Conservation (phyloP, 2,888 invertebrate genomes). For the Crepidodera aurea region DNA sequence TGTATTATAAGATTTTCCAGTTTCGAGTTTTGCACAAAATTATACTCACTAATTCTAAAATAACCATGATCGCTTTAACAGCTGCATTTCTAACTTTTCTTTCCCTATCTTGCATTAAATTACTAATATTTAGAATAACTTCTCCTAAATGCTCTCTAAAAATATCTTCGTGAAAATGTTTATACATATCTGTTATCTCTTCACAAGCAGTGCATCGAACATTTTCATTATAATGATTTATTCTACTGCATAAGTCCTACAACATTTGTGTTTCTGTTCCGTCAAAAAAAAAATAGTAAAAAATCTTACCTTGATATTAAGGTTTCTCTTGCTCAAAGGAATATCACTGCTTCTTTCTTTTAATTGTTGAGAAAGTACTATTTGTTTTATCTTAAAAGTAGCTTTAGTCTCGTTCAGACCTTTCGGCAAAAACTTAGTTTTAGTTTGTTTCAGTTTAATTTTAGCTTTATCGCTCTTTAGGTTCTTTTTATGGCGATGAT, state of each 20-base stretch:
- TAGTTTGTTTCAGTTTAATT: constrained; percentile 77
- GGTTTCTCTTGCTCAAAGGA: constrained; percentile 72
- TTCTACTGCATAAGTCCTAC: constrained; percentile 72
- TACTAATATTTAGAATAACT: constrained; percentile 73
- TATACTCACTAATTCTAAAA: constrained; percentile 56
- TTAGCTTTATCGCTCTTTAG: constrained; percentile 86
- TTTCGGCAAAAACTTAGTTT: constrained; percentile 80
- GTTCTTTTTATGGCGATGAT: constrained; percentile 74
- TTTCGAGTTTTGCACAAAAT: too few relatives aligned
- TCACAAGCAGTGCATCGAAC: constrained; percentile 72
- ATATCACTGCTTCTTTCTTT: constrained; percentile 63
- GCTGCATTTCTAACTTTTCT: constrained; percentile 67
- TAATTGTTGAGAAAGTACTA: constrained; percentile 82
- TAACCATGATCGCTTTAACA: constrained; percentile 65
- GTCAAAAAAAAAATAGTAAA: too few relatives aligned
- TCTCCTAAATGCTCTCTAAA: constrained; percentile 65
- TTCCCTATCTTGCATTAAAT: constrained; percentile 78
- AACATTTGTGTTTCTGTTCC: constrained; percentile 27
- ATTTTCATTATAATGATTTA: constrained; percentile 79
- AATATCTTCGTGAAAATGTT: constrained; percentile 58
- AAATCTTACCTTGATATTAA: constrained; percentile 69
- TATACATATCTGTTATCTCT: constrained; percentile 69
- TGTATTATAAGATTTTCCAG: constrained; percentile 6
- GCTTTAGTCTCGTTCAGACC: constrained; percentile 90
- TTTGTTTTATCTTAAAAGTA: constrained; percentile 88